Base-by-base conservation (phyloP, 2,888 invertebrate species). In the Plagodis dolabraria region DNA sequence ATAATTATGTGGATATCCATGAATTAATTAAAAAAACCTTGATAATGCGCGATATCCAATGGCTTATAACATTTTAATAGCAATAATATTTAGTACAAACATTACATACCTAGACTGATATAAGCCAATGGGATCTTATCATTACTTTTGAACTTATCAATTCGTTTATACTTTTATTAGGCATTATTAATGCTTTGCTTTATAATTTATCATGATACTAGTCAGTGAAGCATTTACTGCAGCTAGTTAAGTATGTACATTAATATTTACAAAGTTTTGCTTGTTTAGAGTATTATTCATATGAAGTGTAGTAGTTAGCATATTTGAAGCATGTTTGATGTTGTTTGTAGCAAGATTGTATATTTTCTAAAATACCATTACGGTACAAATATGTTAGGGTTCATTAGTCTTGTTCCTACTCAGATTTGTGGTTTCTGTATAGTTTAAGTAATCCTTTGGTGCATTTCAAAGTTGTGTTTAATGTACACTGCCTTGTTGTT, bases 161-260 rank as follows among this genome's bases (percentile, higher is more conserved):
- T 57, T 40, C 8, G 64, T 73, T 75, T 80, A 11, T 42, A 52
- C 64, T 36, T 57, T 47, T 46, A 76, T 80, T 77, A 80, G 67
- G 76, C 77, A 79, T 83, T 83, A 81, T 76, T 53, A 74, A 69
- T 64, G 83, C 84, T 85, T 83, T 65, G 86, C 84, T 83, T 83
- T 64, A 60, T 70, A 75, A 67, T 70, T 75, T 68, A 72, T 73
- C 72, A 71, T 78, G 63, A 73, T 70, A 75, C 71, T 76, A 78
- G 80, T 75, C 67, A 56, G 65, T 63, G 61, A 66, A 69, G 72
- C 69, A 71, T 75, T 73, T 65, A 75, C 68, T 64, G 63, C 64
- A 59, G 60, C 64, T 71, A 57, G 64, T 58, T 63, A 58, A 60
- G 58, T 67, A 22, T 4, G n/a, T n/a, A 22, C 4, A 63, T 69